Conservation (phyloP, 1,140 invertebrate species). For the Neodiprion pinetum region DNA sequence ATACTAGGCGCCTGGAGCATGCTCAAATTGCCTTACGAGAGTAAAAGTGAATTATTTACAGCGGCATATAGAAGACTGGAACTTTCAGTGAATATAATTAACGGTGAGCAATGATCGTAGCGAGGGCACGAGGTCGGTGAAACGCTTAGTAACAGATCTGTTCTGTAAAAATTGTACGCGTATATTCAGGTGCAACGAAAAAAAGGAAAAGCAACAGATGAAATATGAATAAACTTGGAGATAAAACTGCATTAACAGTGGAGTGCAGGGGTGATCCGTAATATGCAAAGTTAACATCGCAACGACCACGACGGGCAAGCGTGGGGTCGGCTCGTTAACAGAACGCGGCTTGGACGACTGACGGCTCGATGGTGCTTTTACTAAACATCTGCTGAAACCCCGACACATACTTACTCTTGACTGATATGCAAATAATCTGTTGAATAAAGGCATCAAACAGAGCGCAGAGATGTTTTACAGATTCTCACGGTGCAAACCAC, state of each 20-base stretch:
- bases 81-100: neutral
- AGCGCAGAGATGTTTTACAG: no score
- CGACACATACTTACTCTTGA: neutral
- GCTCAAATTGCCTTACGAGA: no score
- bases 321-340: neutral
- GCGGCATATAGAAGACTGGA: no score
- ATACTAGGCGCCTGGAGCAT: no score
- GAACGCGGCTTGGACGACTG: neutral
- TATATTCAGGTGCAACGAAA: neutral
- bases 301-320: neutral
- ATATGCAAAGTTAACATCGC: neutral
- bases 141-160: conserved; percentile 14
- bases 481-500: no score
- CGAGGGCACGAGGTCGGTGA: conserved; percentile 19
- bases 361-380: neutral
- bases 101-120: neutral
- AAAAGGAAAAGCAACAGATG: neutral
- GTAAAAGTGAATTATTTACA: no score
- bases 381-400: neutral
- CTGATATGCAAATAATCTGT: neutral
- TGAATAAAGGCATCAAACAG: neutral
- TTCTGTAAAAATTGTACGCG: neutral
- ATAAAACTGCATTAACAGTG: neutral
- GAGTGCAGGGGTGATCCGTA: neutral
- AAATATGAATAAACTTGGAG: neutral